Base-by-base conservation (phyloP, 2,113 vertebrate genomes). In the Crotophaga sulcirostris region DNA sequence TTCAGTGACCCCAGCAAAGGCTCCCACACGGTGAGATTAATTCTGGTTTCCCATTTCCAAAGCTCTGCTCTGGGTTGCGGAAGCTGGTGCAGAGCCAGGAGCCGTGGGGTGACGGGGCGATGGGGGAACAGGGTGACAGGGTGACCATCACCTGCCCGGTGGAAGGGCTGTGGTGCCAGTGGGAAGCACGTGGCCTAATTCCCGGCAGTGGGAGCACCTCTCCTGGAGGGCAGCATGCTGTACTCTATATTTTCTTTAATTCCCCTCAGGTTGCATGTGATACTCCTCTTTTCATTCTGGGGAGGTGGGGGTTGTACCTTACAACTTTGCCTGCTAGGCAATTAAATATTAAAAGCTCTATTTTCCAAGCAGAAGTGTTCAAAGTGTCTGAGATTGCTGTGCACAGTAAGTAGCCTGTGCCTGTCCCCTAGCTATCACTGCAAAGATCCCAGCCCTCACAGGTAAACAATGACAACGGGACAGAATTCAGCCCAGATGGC, bases 191-290 rank as follows among this genome's bases (percentile, higher is more conserved):
- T 28, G 34, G 52, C 31, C 38, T 38, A 20, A 55, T 84, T 90
- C 18, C 38, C 6, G 7, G 38, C 8, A 4, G 24, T 51, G 19
- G 74, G 59, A 81, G 3, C 13, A 26, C 42, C 54, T 49, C 18
- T 76, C 51, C 59, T 4, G 1, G 36, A 33, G 47, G 31, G 28
- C 36, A 40, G 10, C 13, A 2, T 13, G 12, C 38, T 59, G 15
- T 49, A 40, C 20, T 34, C 62, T n/a, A 1, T 47, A 52, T 79
- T 70, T 84, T 42, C 52, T 90, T 59, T 21, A 62, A 36, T 66
- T 62, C 38, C 9, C 4, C 23, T 28, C 49, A 62, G 29, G 64
- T 26, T 76, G 40, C 31, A 29, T 16, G 21, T 0, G 0, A 52
- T 47, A n/a, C 15, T 67, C 31, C 45, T 34, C 31, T 75, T 62